phyloP scores from a whole-genome alignment of 1,140 invertebrate species.

The Camponotus floridanus region DNA sequence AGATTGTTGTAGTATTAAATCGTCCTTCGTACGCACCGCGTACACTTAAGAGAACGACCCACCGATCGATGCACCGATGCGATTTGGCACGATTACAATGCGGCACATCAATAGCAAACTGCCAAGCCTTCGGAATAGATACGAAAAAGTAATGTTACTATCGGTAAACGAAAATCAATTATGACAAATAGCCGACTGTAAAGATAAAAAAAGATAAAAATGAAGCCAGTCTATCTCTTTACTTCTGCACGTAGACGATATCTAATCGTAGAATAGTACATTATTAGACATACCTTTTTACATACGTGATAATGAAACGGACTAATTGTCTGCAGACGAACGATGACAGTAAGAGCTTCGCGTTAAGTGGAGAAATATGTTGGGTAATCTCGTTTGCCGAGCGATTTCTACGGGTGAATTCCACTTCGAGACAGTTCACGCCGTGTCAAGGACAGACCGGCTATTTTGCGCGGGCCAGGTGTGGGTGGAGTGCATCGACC shows the following conservation, averaged over 20 bases:
- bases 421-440: constrained; percentile 39
- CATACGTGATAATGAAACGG: too few relatives aligned
- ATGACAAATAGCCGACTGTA: neutral
- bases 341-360: neutral
- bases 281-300: too few relatives aligned
- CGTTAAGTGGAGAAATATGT: neutral
- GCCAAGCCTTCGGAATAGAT: constrained; percentile 43
- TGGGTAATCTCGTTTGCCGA: constrained; percentile 21
- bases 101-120: constrained; percentile 41
- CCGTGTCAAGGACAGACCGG: constrained; percentile 67
- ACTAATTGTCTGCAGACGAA: too few relatives aligned
- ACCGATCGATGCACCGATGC: neutral
- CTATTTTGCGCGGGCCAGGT: constrained; percentile 52
- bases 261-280: neutral
- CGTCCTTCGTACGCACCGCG: neutral
- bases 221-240: neutral
- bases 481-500: constrained; percentile 72
- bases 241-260: neutral
- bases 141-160: constrained; percentile 16
- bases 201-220: neutral
- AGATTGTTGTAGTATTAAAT: neutral
- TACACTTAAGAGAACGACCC: neutral
- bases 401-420: neutral
- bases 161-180: neutral
- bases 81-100: constrained; percentile 12